phyloP scores from a whole-genome alignment of 2,113 vertebrate genomes.

The Paralichthys olivaceus region DNA sequence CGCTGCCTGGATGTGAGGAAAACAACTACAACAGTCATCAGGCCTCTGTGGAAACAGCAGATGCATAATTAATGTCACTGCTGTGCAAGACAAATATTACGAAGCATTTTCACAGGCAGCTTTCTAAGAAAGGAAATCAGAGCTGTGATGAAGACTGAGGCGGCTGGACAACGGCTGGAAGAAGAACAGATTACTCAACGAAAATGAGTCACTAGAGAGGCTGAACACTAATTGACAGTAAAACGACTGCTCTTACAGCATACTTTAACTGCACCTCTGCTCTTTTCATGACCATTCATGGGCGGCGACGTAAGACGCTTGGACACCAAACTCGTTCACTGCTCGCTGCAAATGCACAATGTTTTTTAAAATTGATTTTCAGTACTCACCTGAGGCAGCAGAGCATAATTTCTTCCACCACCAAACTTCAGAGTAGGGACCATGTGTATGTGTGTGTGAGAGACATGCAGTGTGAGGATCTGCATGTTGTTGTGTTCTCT shows the following conservation, averaged over 20 bases:
- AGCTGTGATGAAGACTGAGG: slow-evolving; percentile 33
- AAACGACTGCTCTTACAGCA: not conserved
- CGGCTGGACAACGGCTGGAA: not conserved
- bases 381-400: slow-evolving; percentile 79
- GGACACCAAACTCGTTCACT: slow-evolving; percentile 19
- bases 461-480: slow-evolving; percentile 20
- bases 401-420: slow-evolving; percentile 64
- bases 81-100: slow-evolving; percentile 55
- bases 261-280: not conserved
- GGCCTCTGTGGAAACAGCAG: slow-evolving; percentile 39
- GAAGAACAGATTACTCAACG: slow-evolving; percentile 11
- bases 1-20: slow-evolving; percentile 27
- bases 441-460: slow-evolving; percentile 21
- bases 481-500: slow-evolving; percentile 47
- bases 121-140: slow-evolving; percentile 36
- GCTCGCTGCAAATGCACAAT: not conserved
- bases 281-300: slow-evolving; percentile 9
- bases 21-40: slow-evolving; percentile 22
- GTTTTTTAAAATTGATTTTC: not conserved
- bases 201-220: not conserved
- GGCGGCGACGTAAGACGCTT: not conserved
- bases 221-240: not conserved
- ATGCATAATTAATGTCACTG: slow-evolving; percentile 69
- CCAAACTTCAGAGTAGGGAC: slow-evolving; percentile 45
- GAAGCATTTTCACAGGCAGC: slow-evolving; percentile 48